Evolutionary conservation across 2,888 invertebrate species (phyloP), one percentile per base, ranked within the genome.

Genomic region (Parnassius glacialis): DNA sequence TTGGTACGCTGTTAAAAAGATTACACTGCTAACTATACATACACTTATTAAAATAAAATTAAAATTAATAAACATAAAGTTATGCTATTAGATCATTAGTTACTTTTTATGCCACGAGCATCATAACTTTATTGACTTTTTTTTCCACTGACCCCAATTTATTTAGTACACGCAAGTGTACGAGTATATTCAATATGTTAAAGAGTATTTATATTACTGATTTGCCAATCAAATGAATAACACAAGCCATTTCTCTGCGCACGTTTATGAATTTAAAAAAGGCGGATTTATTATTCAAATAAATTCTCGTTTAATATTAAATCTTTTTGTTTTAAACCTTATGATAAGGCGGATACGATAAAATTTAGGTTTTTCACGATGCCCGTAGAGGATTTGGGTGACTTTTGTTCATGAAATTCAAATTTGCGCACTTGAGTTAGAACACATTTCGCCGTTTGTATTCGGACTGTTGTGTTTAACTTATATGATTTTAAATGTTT

Each of bases 371-470:
- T 7, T 34, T 34, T 34, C 34, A 7, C 1, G 34, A 7, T 7
- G 34, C 34, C 34, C 5, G 50, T 42, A 50, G 50, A 50, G 48
- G 57, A 50, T 50, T 57, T 50, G 50, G 50, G 41, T 42, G 50
- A 57, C 41, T 57, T 57, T 57, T 50, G 48, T 20, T 57, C 57
- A 57, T 57, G 57, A 57, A 50, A 57, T 57, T 57, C 50, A 57
- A 57, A 57, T 50, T 41, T 16, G 16, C 41, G 42, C 50, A 57
- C 41, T 16, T 57, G 41, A 16, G 48, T 42, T 41, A 42, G 50
- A 41, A 41, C 57, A 10, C 48, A 50, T 50, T 57, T 11, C 56
- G 56, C 47, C 25, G 45, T 45, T 45, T 45, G 11, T 34, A 34
- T 34, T 34, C 34, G 34, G 5, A 34, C 34, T 34, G 34, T 34